Base-by-base conservation (phyloP, 2,888 invertebrate genomes). In the Oasisia sp. region DNA sequence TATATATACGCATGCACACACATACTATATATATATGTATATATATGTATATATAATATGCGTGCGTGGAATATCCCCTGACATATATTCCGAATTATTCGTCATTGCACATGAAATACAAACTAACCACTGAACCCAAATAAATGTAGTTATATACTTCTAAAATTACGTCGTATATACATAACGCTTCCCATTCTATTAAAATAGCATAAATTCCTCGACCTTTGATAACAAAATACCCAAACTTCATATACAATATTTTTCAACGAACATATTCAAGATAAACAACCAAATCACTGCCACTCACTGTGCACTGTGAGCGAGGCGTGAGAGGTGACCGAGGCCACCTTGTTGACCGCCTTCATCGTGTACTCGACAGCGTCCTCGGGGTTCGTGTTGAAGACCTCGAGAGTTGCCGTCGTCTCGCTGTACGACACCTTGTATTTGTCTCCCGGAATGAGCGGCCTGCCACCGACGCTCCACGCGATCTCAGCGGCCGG, bases 321-420 rank as follows among this genome's bases (percentile, higher is more conserved):
- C 91, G 96, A 97, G 95, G 98, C 98, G 0, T 97, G 97, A 14
- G 98, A 98, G 95, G 97, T 97, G 3, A 97, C 97, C 94, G 97
- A 97, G 91, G 98, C 98, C 93, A 97, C 96, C 94, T 97, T 97
- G 95, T 98, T 98, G 58, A 97, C 97, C 4, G 98, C 98, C 93
- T 97, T 96, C 94, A 98, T 98, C 32, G 97, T 97, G 95, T 98
- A 98, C 45, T 96, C 97, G 90, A 97, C 98, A 96, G 98, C 98
- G 96, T 99, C 98, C 94, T 97, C 97, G 94, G 97, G 97, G n/a
- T 97, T 97, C 90, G 97, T 97, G 94, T 97, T 97, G 95, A 97
- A 97, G 95, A 99, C 98, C 93, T 98, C 97, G 92, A 99, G 97
- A 94, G 97, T 97, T 32, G 92, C 92, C 32, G 92, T 91, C 50